Base-by-base conservation (phyloP, 2,888 invertebrate genomes). In the Caenorhabditis macrosperma region DNA sequence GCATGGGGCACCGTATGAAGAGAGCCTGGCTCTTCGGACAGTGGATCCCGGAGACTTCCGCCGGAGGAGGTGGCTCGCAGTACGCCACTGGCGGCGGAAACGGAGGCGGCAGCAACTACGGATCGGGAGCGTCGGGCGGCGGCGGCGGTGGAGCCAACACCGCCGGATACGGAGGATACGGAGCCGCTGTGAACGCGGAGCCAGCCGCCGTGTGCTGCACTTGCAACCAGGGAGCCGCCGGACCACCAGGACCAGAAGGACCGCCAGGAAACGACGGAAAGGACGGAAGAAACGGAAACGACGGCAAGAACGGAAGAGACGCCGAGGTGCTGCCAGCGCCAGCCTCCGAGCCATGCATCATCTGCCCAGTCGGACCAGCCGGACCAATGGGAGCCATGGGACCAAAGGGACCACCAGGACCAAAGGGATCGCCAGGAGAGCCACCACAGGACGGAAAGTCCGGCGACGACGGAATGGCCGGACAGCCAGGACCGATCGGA, bases 401-500 rank as follows among this genome's bases (percentile, higher is more conserved):
- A 76, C 86, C 88, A 54, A 87, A 85, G 82, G 89, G 89, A 83
- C 86, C 87, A 46, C 86, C 87, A 67, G 89, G 89, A 80, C 88
- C 89, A 38, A 89, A 89, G 82, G 90, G 90, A 85, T 75, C 83
- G 57, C 85, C 85, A 61, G 86, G 86, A 85, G 85, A 86, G 71
- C 83, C 85, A 44, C 85, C 85, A 61, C 82, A 83, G 74, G 85
- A 86, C 76, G 86, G 86, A 78, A 78, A 77, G 54, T 59, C 82
- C 41, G 86, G 86, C 71, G 86, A 86, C 63, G 83, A 84, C 69
- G 86, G 86, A 50, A 86, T 86, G 86, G 81, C 83, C 55, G 86
- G 86, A 75, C 86, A 86, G 66, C 84, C 86, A 60, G 86, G 86
- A 72, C 86, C 86, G 46, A 83, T 86, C 54, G 86, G 86, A 71